phyloP scores from a whole-genome alignment of 2,797 vertebrate genomes.

The Apogon hyalosoma region DNA sequence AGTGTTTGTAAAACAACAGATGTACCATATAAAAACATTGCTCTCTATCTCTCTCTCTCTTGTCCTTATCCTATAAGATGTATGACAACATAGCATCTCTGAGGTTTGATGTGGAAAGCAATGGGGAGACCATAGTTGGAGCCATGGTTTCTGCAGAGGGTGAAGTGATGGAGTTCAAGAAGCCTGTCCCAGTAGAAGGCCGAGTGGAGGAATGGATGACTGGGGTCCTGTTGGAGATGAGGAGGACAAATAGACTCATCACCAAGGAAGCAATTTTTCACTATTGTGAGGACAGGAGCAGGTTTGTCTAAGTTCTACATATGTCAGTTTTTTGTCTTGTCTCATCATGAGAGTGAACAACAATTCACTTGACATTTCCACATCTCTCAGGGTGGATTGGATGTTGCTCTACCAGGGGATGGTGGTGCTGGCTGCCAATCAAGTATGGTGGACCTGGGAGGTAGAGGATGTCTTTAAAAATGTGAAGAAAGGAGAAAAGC shows the following conservation, averaged over 20 bases:
- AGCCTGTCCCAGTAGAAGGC: conserved; percentile 86
- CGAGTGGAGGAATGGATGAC: conserved; percentile 98
- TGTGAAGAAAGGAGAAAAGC: conserved; percentile 89
- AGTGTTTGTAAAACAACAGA: background rate
- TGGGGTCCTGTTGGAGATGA: conserved; percentile 90
- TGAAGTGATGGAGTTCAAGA: conserved; percentile 91
- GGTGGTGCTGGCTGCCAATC: conserved; percentile 93
- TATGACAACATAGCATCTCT: conserved; percentile 94
- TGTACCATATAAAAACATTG: conserved; percentile 17
- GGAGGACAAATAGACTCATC: conserved; percentile 90
- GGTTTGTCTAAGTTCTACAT: conserved; percentile 82
- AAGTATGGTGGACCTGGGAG: conserved; percentile 99
- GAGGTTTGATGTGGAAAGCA: conserved; percentile 84
- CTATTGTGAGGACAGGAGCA: conserved; percentile 90
- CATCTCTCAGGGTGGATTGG: conserved; percentile 90
- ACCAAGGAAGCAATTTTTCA: conserved; percentile 95
- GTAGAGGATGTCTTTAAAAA: conserved; percentile 93
- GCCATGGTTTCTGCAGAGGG: conserved; percentile 95
- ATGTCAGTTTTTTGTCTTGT: background rate
- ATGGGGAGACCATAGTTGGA: conserved; percentile 83
- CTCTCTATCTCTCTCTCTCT: background rate
- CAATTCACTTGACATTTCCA: background rate
- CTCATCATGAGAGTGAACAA: background rate
- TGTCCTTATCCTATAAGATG: conserved; percentile 86
- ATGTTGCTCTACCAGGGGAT: conserved; percentile 96